A percentile compares a stretch with the other conserved stretches of the same genome.
Evolutionary conservation across 92 coral and sea anemone species (phyloP).

Genomic region (Epizoanthus rinbou): DNA sequence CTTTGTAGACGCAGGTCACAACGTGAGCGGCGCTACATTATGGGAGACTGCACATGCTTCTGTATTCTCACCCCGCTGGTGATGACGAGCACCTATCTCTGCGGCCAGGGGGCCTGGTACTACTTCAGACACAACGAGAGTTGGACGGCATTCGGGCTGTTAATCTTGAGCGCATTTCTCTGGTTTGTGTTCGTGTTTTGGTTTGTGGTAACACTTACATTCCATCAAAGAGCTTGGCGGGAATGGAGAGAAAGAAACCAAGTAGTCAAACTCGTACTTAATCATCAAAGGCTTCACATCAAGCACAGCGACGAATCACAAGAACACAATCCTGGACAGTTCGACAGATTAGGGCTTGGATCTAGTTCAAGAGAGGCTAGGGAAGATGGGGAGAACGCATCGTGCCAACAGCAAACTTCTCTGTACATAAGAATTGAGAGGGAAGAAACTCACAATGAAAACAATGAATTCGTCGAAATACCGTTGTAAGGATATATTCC

Average conservation of each 20-base stretch:
- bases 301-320: background rate
- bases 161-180: slow-evolving; percentile 74
- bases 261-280: slow-evolving; percentile 59
- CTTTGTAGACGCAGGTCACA: slow-evolving; percentile 62
- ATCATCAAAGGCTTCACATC: background rate
- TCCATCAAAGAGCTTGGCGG: slow-evolving; percentile 79
- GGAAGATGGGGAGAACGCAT: background rate
- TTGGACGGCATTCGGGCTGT: slow-evolving; percentile 83
- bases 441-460: slow-evolving; percentile 4
- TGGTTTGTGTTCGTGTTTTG: slow-evolving; percentile 79
- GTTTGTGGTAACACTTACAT: slow-evolving; percentile 75
- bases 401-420: background rate
- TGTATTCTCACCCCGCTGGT: slow-evolving; percentile 83
- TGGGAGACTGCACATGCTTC: slow-evolving; percentile 82
- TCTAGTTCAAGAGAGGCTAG: background rate
- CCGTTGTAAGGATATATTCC: background rate
- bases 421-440: slow-evolving; percentile 6
- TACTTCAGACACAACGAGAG: slow-evolving; percentile 67
- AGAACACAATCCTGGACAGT: background rate
- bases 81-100: slow-evolving; percentile 79
- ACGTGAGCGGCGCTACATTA: slow-evolving; percentile 84
- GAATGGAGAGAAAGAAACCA: slow-evolving; percentile 87
- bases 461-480: slow-evolving; percentile 18
- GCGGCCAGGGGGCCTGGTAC: slow-evolving; percentile 91
- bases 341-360: background rate